A percentile compares a stretch with the other conserved stretches of the same genome.
Conservation (phyloP, 2,797 vertebrate genomes). For the Rousettus madagascariensis region DNA sequence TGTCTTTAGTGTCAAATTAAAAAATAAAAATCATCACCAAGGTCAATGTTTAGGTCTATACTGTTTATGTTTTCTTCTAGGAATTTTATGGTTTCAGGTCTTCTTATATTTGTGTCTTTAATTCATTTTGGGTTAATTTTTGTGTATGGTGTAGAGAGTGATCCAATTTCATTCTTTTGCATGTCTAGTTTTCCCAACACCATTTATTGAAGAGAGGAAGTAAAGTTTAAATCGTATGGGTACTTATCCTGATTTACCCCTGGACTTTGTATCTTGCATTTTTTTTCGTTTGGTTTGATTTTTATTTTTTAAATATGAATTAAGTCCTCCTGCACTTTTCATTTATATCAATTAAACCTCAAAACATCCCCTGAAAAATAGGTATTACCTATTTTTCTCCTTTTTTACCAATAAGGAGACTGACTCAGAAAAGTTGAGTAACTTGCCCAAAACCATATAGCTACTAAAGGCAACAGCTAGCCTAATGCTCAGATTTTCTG, state of each 20-base stretch:
- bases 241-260: neutral
- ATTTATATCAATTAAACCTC: neutral
- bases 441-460: slow-evolving; percentile 1
- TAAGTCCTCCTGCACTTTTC: neutral
- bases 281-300: neutral
- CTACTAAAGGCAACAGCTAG: neutral
- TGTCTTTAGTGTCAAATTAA: neutral
- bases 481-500: neutral
- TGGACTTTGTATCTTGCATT: neutral
- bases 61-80: neutral
- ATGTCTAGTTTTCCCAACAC: neutral
- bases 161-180: neutral
- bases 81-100: neutral
- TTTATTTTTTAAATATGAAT: neutral
- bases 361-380: neutral
- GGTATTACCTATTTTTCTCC: neutral
- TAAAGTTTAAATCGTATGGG: neutral
- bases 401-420: neutral
- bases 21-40: neutral
- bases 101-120: neutral
- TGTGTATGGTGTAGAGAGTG: neutral
- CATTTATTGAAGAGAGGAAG: neutral
- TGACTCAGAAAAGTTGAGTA: neutral
- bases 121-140: neutral
- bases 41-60: neutral